phyloP scores from a whole-genome alignment of 2,888 invertebrate species.

The Sesamia inferens region DNA sequence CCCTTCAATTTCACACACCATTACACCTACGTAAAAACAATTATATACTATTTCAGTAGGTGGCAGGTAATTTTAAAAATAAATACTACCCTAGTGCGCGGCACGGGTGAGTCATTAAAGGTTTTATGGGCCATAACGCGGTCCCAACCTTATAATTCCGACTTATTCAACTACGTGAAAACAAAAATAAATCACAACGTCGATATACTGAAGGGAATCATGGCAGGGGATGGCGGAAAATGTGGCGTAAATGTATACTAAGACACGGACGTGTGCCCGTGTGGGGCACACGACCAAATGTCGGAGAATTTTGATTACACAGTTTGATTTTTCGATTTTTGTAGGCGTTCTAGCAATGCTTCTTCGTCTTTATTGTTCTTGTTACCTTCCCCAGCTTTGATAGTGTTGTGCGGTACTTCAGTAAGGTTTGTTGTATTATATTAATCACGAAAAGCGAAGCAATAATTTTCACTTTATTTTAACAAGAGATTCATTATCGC shows the following conservation, averaged over 20 bases:
- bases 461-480: constrained; percentile 37
- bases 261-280: constrained; percentile 43
- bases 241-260: constrained; percentile 53
- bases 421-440: constrained; percentile 38
- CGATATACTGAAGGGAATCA: constrained; percentile 68
- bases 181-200: constrained; percentile 79
- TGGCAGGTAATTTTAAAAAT: constrained; percentile 68
- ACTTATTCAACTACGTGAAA: constrained; percentile 77
- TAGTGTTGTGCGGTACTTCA: constrained; percentile 35
- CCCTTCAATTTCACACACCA: constrained; percentile 41
- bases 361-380: constrained; percentile 33
- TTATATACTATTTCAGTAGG: constrained; percentile 49
- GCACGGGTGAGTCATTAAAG: constrained; percentile 73
- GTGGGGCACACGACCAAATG: constrained; percentile 26
- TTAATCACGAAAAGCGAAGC: constrained; percentile 41
- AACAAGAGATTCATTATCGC: constrained; percentile 38
- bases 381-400: constrained; percentile 24
- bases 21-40: constrained; percentile 56
- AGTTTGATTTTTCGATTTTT: constrained; percentile 42
- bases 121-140: constrained; percentile 79
- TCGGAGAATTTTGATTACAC: constrained; percentile 44
- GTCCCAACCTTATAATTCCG: constrained; percentile 78
- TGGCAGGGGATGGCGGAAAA: constrained; percentile 58
- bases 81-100: constrained; percentile 67
- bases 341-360: constrained; percentile 30